Percentiles rank a stretch among this genome's conserved stretches.
phyloP scores from a whole-genome alignment of 2,797 vertebrate species.

The Enteromius paludinosus region DNA sequence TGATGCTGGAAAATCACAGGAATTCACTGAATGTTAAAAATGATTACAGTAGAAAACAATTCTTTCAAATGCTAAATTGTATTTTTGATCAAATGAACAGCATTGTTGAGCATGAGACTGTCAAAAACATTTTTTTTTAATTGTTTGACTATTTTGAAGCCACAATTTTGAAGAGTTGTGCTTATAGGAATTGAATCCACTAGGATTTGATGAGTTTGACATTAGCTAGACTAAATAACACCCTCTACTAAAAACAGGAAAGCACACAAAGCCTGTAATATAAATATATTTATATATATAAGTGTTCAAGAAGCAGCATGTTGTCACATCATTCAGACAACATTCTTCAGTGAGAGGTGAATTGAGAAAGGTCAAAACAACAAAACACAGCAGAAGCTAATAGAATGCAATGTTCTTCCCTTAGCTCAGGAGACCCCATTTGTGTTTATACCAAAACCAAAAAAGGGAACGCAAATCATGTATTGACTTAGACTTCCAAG shows the following conservation, averaged over 20 bases:
- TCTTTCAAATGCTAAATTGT: no score
- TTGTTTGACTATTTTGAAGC: no score
- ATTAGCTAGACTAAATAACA: not conserved
- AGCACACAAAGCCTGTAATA: not conserved
- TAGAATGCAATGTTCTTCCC: not conserved
- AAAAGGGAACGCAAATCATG: conserved; percentile 9
- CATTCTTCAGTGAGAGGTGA: not conserved
- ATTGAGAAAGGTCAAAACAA: not conserved
- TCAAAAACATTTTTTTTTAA: no score
- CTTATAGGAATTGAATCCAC: not conserved
- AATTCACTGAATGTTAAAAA: not conserved
- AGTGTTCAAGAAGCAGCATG: not conserved
- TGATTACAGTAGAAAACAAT: no score
- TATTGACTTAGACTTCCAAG: not conserved
- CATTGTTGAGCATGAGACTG: no score
- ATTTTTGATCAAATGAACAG: no score
- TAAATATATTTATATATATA: not conserved
- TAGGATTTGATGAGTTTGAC: not conserved
- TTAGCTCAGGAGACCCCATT: not conserved
- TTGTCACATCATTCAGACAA: not conserved
- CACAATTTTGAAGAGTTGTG: not conserved
- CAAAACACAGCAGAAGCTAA: not conserved
- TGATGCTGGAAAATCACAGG: not conserved
- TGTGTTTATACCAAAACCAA: conserved; percentile 1
- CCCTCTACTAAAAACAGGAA: not conserved